Percentiles rank a stretch among this genome's conserved stretches.
Evolutionary conservation across 35 echinoderm and acorn worm species (phyloP).

Genomic region (Chiridota heheva): DNA sequence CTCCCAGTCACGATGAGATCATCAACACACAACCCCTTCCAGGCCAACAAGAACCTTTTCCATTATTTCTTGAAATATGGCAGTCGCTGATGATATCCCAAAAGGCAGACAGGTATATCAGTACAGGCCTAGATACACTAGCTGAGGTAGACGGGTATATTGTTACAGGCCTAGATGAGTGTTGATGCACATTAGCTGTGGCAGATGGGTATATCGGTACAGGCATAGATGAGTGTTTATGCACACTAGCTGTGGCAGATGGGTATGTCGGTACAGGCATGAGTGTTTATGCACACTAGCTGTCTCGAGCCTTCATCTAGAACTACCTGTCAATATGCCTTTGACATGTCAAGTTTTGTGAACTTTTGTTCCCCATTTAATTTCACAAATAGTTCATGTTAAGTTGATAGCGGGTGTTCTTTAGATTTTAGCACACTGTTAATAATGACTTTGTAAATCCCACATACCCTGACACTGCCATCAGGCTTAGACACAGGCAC

Average conservation of each 20-base stretch:
- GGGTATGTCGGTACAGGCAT: slow-evolving; percentile 37
- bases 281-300: slow-evolving; percentile 10
- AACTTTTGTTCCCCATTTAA: slow-evolving; percentile 25
- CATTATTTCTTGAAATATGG: slow-evolving; percentile 57
- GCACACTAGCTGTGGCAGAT: neutral
- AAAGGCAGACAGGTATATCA: slow-evolving; percentile 21
- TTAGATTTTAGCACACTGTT: slow-evolving; percentile 17
- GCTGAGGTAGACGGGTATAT: slow-evolving; percentile 9
- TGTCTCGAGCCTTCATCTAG: slow-evolving; percentile 19
- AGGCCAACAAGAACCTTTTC: slow-evolving; percentile 47
- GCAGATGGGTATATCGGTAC: slow-evolving; percentile 14
- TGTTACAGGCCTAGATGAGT: slow-evolving; percentile 17
- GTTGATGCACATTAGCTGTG: too few species aligned
- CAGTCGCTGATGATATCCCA: slow-evolving; percentile 61
- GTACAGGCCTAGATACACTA: slow-evolving; percentile 40
- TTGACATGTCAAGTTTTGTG: slow-evolving; percentile 31
- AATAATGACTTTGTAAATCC: slow-evolving; percentile 51
- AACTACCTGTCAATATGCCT: slow-evolving; percentile 40
- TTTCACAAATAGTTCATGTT: slow-evolving; percentile 32
- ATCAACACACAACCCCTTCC: slow-evolving; percentile 24
- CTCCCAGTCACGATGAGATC: slow-evolving; percentile 53
- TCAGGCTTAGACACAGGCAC: slow-evolving; percentile 47
- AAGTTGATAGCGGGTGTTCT: slow-evolving; percentile 40
- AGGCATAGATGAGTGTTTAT: slow-evolving; percentile 11
- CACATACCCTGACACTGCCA: slow-evolving; percentile 40